These are phyloP conservation scores for Macrosiphum euphorbiae DNA, from an alignment of 2,888 invertebrate genomes.

Conservation along the genomic window DNA sequence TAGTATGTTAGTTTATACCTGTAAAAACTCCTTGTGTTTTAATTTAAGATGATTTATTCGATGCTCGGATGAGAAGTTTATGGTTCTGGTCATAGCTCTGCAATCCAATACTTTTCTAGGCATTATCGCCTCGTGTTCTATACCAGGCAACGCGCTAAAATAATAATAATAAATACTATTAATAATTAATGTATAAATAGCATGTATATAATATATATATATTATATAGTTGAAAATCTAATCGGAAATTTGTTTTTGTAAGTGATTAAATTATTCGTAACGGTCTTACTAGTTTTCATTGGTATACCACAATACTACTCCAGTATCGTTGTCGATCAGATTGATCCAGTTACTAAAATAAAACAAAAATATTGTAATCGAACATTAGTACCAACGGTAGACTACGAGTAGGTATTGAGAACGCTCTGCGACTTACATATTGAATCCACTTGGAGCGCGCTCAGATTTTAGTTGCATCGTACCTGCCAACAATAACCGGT, in stretches of 20 bases:
- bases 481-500: too few relatives aligned
- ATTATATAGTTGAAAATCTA: not conserved
- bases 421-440: not conserved
- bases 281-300: not conserved
- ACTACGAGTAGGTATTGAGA: not conserved
- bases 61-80: not conserved
- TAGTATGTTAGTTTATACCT: not conserved
- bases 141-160: not conserved
- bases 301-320: not conserved
- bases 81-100: not conserved
- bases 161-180: not conserved
- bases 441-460: too few relatives aligned
- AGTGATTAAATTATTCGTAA: not conserved
- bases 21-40: not conserved
- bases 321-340: not conserved
- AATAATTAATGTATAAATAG: not conserved
- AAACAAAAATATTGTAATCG: not conserved
- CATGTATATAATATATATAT: not conserved
- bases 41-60: not conserved
- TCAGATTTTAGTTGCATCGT: too few relatives aligned
- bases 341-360: not conserved
- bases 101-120: not conserved
- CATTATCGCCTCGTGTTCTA: not conserved
- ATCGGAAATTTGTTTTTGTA: not conserved
- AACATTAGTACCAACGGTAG: not conserved